phyloP scores from a whole-genome alignment of 2,888 invertebrate genomes.

The Halictus quadricinctus region DNA sequence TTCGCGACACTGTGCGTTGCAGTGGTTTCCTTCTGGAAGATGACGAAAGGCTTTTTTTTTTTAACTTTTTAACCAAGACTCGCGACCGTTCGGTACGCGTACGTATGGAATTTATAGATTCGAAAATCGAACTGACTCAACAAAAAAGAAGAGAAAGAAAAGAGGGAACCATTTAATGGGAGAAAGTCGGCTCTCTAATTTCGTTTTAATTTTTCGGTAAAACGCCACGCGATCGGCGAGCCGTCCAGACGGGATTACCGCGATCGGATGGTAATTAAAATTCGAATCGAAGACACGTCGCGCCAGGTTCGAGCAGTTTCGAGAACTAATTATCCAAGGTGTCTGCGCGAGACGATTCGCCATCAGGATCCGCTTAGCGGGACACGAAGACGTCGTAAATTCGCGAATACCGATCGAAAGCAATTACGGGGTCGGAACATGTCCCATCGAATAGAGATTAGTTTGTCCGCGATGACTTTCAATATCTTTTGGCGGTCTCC shows the following conservation, averaged over 20 bases:
- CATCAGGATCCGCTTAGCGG: conserved; percentile 44
- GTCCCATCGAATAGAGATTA: conserved; percentile 65
- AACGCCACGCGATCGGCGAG: not conserved
- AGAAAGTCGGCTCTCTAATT: not conserved
- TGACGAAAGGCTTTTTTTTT: not conserved
- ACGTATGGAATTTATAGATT: too few relatives aligned
- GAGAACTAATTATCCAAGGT: conserved; percentile 47
- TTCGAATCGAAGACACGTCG: conserved; percentile 11
- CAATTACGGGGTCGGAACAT: conserved; percentile 61
- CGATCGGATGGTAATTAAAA: conserved; percentile 33
- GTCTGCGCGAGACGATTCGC: conserved; percentile 32
- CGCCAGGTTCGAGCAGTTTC: not conserved
- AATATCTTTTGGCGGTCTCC: conserved; percentile 48
- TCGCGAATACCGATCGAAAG: conserved; percentile 60
- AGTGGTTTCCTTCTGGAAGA: not conserved
- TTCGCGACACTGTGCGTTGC: not conserved
- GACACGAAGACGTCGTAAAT: conserved; percentile 65
- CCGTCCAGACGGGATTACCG: not conserved
- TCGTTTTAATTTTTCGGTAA: not conserved
- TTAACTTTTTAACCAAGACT: not conserved
- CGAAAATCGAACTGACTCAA: too few relatives aligned
- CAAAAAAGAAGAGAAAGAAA: not conserved
- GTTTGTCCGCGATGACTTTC: conserved; percentile 58
- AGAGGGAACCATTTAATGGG: not conserved
- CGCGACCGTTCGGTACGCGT: not conserved